Conservation (phyloP, 1,140 invertebrate species). For the Pentalonia nigronervosa region DNA sequence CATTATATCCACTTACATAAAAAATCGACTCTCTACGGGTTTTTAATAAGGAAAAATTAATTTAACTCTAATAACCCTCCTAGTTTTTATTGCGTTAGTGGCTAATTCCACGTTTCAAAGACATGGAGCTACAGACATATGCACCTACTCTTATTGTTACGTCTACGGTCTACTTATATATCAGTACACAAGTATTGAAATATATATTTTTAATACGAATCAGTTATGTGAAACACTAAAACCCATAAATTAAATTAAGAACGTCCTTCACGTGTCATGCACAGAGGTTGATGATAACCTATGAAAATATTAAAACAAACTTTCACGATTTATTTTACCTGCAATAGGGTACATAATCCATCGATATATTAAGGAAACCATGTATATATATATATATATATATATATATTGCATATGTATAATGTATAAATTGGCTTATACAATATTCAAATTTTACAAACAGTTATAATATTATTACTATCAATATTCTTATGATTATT, state of each 20-base stretch:
- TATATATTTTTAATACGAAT: not conserved
- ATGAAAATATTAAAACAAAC: conserved; percentile 7
- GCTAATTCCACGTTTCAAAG: too few relatives aligned
- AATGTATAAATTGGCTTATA: not conserved
- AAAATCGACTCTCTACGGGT: too few relatives aligned
- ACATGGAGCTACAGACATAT: too few relatives aligned
- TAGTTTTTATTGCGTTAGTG: too few relatives aligned
- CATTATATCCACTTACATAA: too few relatives aligned
- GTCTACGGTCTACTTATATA: too few relatives aligned
- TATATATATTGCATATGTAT: too few relatives aligned
- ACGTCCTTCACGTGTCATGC: not conserved
- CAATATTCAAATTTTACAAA: not conserved
- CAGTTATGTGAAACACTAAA: not conserved
- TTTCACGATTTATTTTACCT: not conserved
- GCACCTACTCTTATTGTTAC: too few relatives aligned
- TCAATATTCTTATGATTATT: too few relatives aligned
- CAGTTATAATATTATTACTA: not conserved
- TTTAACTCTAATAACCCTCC: too few relatives aligned
- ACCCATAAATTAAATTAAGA: not conserved
- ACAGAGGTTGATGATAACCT: not conserved
- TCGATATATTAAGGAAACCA: not conserved
- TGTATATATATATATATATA: not conserved
- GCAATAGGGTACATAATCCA: not conserved
- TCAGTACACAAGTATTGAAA: not conserved
- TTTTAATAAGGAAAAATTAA: too few relatives aligned